Evolutionary conservation across 2,797 vertebrate species (phyloP), one percentile per base, ranked within the genome.

Genomic region (Sarcoramphus papa): DNA sequence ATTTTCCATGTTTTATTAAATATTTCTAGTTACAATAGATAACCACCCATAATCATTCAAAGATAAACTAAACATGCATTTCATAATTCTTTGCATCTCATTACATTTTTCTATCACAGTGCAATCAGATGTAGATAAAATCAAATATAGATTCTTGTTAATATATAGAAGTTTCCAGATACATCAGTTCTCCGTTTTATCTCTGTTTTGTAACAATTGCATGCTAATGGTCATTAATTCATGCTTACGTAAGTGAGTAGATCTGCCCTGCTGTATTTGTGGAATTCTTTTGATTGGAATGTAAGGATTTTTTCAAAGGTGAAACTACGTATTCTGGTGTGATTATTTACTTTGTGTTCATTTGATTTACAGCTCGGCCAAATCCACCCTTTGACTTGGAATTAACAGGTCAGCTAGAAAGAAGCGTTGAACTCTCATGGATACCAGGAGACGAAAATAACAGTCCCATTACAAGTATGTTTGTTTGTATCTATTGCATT

Each of bases 341-440:
- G 51, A 16, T 77, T 94, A 84, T 91, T 92, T 75, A 80, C 63
- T 91, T 85, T 90, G 20, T 92, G 22, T 97, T 84, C 60, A 45
- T 96, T 98, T 95, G 73, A 88, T 95, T 97, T 92, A 89, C 97
- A 99, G 99, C 99, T 97, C 98, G 97, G 85, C 99, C 99, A 14
- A 99, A 99, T 95, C 98, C 99, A 67, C 99, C 99, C 7, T 99
- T 98, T 93, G 99, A 99, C 97, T 98, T 99, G 89, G 99, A 99
- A 97, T 90, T 99, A 96, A 99, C 99, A 7, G 99, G 98, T 98
- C 98, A 98, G 73, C 98, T 98, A 51, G 98, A 98, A 96, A 99
- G 98, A 97, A 99, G 99, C 27, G 90, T 99, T 87, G 98, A 98
- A 79, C 98, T 99, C 72, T 99, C 99, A 3, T 99, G 99, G 99